Percentiles rank a stretch among this genome's conserved stretches.
Evolutionary conservation across 2,888 invertebrate genomes (phyloP).

Genomic region (Podabrus alpinus): DNA sequence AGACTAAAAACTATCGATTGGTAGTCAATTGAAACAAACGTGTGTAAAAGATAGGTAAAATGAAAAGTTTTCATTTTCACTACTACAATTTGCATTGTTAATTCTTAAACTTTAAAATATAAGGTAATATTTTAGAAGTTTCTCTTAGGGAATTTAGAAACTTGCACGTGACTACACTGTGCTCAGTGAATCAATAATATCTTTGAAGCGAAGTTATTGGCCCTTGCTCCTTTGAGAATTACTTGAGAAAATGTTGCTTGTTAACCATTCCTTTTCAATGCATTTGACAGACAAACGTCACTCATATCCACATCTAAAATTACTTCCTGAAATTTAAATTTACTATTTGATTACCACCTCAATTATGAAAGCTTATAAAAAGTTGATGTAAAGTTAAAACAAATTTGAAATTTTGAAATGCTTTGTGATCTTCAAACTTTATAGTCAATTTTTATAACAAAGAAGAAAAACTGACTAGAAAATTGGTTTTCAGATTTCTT

Average conservation of each 20-base stretch:
- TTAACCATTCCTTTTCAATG: conserved; percentile 24
- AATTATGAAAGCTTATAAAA: background rate
- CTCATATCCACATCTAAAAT: conserved; percentile 10
- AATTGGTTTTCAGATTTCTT: background rate
- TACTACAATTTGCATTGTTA: conserved; percentile 25
- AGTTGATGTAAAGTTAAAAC: background rate
- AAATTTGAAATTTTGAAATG: background rate
- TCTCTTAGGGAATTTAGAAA: conserved; percentile 29
- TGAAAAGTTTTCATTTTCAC: background rate
- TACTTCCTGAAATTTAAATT: background rate
- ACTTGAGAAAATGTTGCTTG: conserved; percentile 26
- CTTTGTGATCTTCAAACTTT: background rate
- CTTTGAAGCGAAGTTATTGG: conserved; percentile 27
- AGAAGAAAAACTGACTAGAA: background rate
- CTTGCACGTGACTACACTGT: conserved; percentile 28
- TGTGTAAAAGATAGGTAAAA: background rate
- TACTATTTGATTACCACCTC: background rate
- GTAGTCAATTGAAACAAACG: background rate
- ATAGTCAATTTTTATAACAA: background rate
- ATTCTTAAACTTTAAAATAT: conserved; percentile 27
- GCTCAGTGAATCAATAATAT: conserved; percentile 29
- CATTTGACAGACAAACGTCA: conserved; percentile 27
- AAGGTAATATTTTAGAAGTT: conserved; percentile 25
- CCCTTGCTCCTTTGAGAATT: conserved; percentile 21
- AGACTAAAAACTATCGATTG: background rate